Percentiles rank a stretch among this genome's conserved stretches.
phyloP scores from a whole-genome alignment of 2,113 vertebrate genomes.

The Cathartes aura region DNA sequence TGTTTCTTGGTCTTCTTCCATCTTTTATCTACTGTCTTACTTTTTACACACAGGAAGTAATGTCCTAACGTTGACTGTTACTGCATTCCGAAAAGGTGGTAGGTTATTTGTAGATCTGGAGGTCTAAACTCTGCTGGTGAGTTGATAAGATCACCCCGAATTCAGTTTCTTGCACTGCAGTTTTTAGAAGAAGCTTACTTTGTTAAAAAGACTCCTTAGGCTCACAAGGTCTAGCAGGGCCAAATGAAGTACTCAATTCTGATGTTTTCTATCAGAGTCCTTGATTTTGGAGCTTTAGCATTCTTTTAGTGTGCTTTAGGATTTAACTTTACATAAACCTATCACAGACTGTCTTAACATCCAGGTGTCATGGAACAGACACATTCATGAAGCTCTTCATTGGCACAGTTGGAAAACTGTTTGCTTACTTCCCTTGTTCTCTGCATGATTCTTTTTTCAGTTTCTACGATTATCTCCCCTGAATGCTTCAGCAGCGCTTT shows the following conservation, averaged over 20 bases:
- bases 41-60: background rate
- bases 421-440: background rate
- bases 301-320: background rate
- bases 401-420: background rate
- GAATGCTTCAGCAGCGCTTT: background rate
- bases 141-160: background rate
- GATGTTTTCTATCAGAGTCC: background rate
- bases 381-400: background rate
- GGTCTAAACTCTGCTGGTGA: background rate
- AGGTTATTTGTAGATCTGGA: background rate
- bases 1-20: background rate
- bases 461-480: background rate
- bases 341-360: background rate
- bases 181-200: background rate
- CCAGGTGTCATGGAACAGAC: background rate
- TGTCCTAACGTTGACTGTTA: background rate
- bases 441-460: background rate
- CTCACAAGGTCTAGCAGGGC: background rate
- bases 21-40: background rate
- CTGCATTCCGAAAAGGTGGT: accelerated
- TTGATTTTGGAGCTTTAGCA: background rate
- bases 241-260: background rate
- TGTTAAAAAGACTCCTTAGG: background rate
- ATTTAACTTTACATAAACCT: background rate
- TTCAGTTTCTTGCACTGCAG: background rate